Evolutionary conservation across 2,113 vertebrate species (phyloP), one percentile per base, ranked within the genome.

Genomic region (Trinectes maculatus): DNA sequence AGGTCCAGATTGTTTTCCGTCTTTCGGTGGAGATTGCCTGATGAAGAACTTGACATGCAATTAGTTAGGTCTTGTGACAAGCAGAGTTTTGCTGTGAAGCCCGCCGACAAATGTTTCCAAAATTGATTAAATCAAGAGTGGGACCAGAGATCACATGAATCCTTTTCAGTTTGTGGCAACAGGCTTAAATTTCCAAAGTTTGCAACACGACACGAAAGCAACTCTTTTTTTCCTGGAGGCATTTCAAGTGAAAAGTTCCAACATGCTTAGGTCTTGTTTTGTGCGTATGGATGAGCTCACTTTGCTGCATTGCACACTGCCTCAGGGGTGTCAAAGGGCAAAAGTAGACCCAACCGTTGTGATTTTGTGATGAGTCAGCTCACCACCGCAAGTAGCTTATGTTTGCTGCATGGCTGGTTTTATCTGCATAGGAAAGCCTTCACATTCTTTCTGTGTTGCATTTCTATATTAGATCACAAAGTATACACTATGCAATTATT

Each of bases 1-100:
- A 65, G 66, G 36, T 74, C 24, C 7, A 75, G 80, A 87, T 89
- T 83, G 72, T 85, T 75, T 83, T 69, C 59, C 21, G 13, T 0
- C 62, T 61, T 37, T 67, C 26, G 51, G 67, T 67, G 18, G 25
- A 33, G 44, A 76, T 67, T 70, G 72, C 58, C 66, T 49, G 26
- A 33, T 49, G 28, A 12, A 76, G 79, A 58, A 74, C 46, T 71
- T 53, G 71, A 79, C 49, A 54, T 74, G 64, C 63, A 81, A 80
- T 85, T 73, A 78, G 63, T 15, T 15, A 42, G 39, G 46, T 79
- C 76, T 73, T 68, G 67, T 77, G 80, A 85, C 74, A 46, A 67
- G 71, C 57, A 3, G 48, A 3, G 24, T 54, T 66, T 58, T 22
- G 7, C 60, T 13, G 22, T 24, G 25, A 64, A 39, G 59, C 39